These are phyloP conservation scores for Mirza zaza DNA, from an alignment of 2,113 vertebrate species.

Conservation along the genomic window DNA sequence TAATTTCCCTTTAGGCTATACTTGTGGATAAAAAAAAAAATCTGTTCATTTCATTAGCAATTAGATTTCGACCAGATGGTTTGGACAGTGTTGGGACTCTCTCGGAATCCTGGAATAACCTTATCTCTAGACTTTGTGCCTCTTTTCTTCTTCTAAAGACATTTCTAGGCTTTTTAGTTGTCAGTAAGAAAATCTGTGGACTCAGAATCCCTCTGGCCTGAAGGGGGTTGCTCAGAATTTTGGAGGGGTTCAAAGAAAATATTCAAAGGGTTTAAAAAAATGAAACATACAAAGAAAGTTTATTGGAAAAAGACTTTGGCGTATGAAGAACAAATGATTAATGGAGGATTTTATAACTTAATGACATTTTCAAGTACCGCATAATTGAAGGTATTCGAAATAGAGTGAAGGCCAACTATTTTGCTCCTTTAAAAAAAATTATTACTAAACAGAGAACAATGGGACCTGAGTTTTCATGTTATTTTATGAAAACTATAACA, in stretches of 20 bases:
- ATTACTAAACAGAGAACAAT: background rate
- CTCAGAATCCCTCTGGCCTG: background rate
- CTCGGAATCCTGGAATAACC: slow-evolving; percentile 32
- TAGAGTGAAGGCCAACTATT: background rate
- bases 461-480: background rate
- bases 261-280: background rate
- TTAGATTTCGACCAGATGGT: slow-evolving; percentile 49
- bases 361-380: background rate
- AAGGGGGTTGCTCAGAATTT: background rate
- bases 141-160: background rate
- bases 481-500: background rate
- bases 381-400: background rate
- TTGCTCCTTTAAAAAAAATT: background rate
- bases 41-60: slow-evolving; percentile 28
- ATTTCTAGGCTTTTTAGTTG: background rate
- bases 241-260: background rate
- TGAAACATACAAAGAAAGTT: background rate
- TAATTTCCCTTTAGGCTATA: slow-evolving; percentile 25
- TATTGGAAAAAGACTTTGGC: background rate
- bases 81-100: background rate
- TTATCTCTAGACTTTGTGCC: background rate
- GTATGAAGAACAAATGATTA: background rate
- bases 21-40: slow-evolving; percentile 35
- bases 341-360: background rate
- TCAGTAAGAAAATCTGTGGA: background rate